phyloP scores from a whole-genome alignment of 2,888 invertebrate species.

The Lasioglossum zephyrum region DNA sequence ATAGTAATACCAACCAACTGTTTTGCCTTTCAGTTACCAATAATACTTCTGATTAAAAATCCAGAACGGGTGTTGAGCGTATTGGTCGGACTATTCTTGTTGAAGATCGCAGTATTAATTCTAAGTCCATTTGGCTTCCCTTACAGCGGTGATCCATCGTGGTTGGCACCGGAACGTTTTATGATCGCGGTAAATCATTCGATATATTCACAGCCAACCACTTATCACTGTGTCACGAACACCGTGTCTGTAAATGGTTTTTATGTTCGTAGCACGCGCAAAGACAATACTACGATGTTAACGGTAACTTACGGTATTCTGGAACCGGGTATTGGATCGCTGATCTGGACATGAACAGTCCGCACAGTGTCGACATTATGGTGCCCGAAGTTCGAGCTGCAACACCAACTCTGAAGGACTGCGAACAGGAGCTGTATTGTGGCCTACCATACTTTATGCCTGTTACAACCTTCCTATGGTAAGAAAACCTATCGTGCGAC shows the following conservation, averaged over 20 bases:
- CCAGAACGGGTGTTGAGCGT: conserved; percentile 86
- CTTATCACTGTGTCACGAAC: too few relatives aligned
- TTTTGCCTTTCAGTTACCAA: conserved; percentile 81
- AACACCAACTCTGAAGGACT: conserved; percentile 85
- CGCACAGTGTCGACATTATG: conserved; percentile 86
- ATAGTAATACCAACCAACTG: background rate
- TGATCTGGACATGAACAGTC: conserved; percentile 91
- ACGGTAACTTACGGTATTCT: conserved; percentile 84
- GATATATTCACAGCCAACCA: background rate
- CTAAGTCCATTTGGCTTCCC: conserved; percentile 91
- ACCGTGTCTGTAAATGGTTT: background rate
- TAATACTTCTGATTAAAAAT: conserved; percentile 84
- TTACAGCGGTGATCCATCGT: conserved; percentile 88
- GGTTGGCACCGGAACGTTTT: conserved; percentile 90
- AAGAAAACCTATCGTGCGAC: conserved; percentile 60
- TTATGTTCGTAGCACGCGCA: conserved; percentile 86
- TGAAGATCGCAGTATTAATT: conserved; percentile 86
- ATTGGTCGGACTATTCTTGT: conserved; percentile 85
- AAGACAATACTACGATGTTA: conserved; percentile 86
- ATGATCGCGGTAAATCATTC: conserved; percentile 88
- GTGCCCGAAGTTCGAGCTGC: conserved; percentile 86
- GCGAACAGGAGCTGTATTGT: conserved; percentile 89
- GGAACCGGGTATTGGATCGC: conserved; percentile 90
- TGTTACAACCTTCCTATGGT: conserved; percentile 88
- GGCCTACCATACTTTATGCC: conserved; percentile 93